These are phyloP conservation scores for Tragelaphus scriptus DNA, from an alignment of 2,113 vertebrate species.

Conservation along the genomic window DNA sequence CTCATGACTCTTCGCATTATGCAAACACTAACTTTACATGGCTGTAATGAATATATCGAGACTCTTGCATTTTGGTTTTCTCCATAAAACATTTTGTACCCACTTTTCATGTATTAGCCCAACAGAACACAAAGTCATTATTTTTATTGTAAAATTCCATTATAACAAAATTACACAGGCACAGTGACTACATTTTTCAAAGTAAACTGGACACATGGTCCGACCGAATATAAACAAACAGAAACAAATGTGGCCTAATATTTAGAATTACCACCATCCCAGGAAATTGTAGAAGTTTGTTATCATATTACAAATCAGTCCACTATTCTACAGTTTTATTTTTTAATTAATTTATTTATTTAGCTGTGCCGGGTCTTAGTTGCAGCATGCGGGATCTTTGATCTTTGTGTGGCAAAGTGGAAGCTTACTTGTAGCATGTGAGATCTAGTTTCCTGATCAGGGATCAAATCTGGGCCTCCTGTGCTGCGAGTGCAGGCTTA, in stretches of 20 bases:
- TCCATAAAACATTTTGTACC: not conserved
- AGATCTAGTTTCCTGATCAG: not conserved
- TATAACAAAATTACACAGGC: not conserved
- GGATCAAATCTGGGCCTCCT: not conserved
- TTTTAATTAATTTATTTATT: not conserved
- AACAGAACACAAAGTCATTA: not conserved
- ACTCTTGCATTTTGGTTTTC: not conserved
- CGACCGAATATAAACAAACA: not conserved
- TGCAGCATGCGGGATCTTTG: not conserved
- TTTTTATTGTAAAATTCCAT: constrained; percentile 10
- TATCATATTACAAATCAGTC: not conserved
- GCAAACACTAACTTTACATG: not conserved
- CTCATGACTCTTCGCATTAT: not conserved
- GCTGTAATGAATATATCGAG: not conserved
- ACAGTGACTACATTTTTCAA: not conserved
- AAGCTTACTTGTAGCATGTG: not conserved
- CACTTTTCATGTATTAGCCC: not conserved
- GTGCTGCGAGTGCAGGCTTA: not conserved
- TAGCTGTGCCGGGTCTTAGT: not conserved
- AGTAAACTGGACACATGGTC: not conserved
- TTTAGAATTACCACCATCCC: not conserved
- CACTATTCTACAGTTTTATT: not conserved
- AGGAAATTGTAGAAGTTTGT: constrained; percentile 3
- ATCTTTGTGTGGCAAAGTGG: not conserved
- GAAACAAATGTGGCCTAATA: not conserved